Evolutionary conservation across 2,113 vertebrate genomes (phyloP).

Genomic region (Acanthochromis polyacanthus): DNA sequence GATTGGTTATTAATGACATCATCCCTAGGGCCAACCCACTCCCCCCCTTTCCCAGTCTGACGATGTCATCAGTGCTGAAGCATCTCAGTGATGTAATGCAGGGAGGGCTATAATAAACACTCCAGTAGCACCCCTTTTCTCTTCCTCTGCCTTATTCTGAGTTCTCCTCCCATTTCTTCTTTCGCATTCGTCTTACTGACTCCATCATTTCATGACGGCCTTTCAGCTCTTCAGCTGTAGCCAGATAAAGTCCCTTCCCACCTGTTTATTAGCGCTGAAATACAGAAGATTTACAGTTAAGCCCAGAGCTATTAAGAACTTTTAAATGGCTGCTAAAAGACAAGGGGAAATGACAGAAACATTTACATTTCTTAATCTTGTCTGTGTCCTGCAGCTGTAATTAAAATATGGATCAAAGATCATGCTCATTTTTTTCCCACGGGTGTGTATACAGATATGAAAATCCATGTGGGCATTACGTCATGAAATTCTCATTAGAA

Average conservation of each 20-base stretch:
- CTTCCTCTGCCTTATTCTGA: constrained; percentile 20
- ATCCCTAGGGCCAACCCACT: constrained; percentile 55
- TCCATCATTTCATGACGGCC: constrained; percentile 33
- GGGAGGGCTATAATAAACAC: constrained; percentile 60
- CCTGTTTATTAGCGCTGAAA: constrained; percentile 63
- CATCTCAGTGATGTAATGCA: constrained; percentile 84
- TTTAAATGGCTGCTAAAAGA: constrained; percentile 47
- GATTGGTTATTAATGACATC: constrained; percentile 83
- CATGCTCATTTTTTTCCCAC: constrained; percentile 4
- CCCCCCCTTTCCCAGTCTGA: constrained; percentile 53
- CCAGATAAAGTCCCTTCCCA: constrained; percentile 51
- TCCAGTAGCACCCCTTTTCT: constrained; percentile 53
- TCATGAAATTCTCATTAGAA: constrained; percentile 31
- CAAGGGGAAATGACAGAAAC: constrained; percentile 44
- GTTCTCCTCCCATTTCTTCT: constrained; percentile 11
- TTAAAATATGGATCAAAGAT: constrained; percentile 70
- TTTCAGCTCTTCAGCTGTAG: constrained; percentile 41
- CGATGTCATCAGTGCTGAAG: constrained; percentile 82
- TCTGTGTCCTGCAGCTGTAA: constrained; percentile 63
- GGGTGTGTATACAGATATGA: constrained; percentile 26
- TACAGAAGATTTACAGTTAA: constrained; percentile 49
- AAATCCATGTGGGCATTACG: constrained; percentile 34
- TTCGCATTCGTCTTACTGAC: constrained; percentile 28
- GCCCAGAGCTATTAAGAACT: constrained; percentile 49
- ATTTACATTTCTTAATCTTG: constrained; percentile 61